phyloP scores from a whole-genome alignment of 2,888 invertebrate genomes.

The Napeogenes inachia region DNA sequence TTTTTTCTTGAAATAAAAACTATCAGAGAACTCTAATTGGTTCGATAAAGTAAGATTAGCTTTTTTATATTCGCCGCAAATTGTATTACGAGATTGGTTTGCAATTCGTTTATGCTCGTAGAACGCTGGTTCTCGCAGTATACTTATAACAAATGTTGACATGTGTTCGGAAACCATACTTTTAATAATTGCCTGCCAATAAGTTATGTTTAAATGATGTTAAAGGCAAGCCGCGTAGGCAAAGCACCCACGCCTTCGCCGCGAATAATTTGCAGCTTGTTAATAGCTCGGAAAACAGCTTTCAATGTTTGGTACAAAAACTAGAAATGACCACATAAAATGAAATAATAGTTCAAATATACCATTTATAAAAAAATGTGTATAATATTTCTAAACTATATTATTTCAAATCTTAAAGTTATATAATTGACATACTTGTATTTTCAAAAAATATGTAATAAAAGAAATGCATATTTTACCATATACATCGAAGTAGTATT shows the following conservation, averaged over 20 bases:
- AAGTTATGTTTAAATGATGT: slow-evolving; percentile 32
- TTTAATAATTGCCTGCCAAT: slow-evolving; percentile 32
- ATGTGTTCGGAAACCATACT: slow-evolving; percentile 10
- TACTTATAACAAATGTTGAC: background rate
- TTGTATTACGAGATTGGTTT: slow-evolving; percentile 6
- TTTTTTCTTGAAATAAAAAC: no score
- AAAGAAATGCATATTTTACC: no score
- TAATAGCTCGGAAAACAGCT: slow-evolving; percentile 51
- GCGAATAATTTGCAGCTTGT: slow-evolving; percentile 67
- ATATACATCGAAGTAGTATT: no score
- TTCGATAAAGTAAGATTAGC: background rate
- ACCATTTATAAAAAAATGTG: no score
- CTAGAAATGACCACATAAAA: no score
- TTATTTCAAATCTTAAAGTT: no score
- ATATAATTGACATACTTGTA: no score
- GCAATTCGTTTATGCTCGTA: background rate
- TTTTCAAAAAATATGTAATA: no score
- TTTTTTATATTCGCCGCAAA: slow-evolving; percentile 14
- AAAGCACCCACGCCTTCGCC: slow-evolving; percentile 59
- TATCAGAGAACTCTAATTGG: no score
- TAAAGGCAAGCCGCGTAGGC: slow-evolving; percentile 34
- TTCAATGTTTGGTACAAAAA: slow-evolving; percentile 31
- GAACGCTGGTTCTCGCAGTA: background rate
- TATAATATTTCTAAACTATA: no score
- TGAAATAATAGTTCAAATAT: no score